Conservation (phyloP, 1,140 invertebrate genomes). For the Daktulosphaira vitifoliae region DNA sequence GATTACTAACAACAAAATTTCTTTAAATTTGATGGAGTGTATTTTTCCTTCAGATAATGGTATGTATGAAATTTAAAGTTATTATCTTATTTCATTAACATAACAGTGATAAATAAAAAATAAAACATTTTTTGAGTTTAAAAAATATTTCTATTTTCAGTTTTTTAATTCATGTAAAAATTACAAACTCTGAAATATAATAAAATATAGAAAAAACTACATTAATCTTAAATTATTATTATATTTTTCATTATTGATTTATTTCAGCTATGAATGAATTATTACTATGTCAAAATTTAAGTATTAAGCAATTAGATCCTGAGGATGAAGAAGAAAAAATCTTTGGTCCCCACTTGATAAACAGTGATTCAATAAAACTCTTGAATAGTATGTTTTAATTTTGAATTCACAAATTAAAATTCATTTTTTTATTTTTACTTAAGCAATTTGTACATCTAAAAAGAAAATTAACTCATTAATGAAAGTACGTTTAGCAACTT, state of each 20-base stretch:
- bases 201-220: too few species aligned
- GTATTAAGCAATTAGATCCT: conserved; percentile 11
- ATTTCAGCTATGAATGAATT: conserved; percentile 30
- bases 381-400: not conserved
- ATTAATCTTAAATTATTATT: too few species aligned
- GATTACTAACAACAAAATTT: conserved; percentile 52
- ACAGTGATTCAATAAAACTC: conserved; percentile 23
- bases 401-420: not conserved
- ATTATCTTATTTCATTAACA: too few species aligned
- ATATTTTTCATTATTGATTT: too few species aligned
- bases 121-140: too few species aligned
- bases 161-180: too few species aligned
- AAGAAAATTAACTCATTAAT: conserved; percentile 12
- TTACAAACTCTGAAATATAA: too few species aligned
- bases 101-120: too few species aligned
- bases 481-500: conserved; percentile 25
- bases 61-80: conserved; percentile 42
- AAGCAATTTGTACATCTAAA: conserved; percentile 22
- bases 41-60: conserved; percentile 78
- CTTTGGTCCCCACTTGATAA: conserved; percentile 17
- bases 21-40: conserved; percentile 59
- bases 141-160: too few species aligned
- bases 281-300: conserved; percentile 19
- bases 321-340: conserved; percentile 28
- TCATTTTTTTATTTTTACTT: not conserved